Percentiles rank a stretch among this genome's conserved stretches.
Conservation (phyloP, 2,797 vertebrate genomes). For the Coendou prehensilis region DNA sequence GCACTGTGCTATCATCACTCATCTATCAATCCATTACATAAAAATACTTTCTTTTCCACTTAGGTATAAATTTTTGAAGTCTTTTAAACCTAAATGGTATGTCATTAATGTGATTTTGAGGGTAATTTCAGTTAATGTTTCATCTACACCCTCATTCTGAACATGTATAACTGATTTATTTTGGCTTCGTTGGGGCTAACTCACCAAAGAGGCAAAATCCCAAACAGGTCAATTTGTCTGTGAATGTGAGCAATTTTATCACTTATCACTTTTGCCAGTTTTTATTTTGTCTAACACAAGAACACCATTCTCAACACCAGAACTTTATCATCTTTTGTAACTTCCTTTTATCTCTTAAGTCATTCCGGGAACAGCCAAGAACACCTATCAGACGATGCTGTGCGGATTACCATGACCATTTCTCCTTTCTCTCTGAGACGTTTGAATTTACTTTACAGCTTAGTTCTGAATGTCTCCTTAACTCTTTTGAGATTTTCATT, state of each 20-base stretch:
- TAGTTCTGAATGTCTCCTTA: constrained; percentile 72
- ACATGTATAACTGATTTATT: not conserved
- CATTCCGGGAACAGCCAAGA: constrained; percentile 35
- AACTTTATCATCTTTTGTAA: not conserved
- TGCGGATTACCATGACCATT: constrained; percentile 35
- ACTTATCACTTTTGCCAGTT: not conserved
- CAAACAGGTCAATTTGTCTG: constrained; percentile 53
- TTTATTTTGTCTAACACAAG: not conserved
- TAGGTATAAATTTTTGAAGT: not conserved
- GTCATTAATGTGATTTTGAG: not conserved
- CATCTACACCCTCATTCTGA: not conserved
- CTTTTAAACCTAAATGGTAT: not conserved
- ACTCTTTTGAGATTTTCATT: not conserved
- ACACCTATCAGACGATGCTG: constrained; percentile 26
- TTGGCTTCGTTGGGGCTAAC: not conserved
- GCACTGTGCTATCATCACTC: rapidly evolving
- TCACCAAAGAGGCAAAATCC: not conserved
- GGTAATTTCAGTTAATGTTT: constrained; percentile 15
- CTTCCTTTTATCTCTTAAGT: constrained; percentile 46
- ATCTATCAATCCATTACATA: not conserved
- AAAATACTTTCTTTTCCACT: not conserved
- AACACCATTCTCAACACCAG: not conserved
- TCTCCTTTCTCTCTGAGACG: constrained; percentile 33
- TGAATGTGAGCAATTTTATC: constrained; percentile 38
- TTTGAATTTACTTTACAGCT: constrained; percentile 49